Conservation (phyloP, 2,113 vertebrate species). For the Megaleporinus macrocephalus region DNA sequence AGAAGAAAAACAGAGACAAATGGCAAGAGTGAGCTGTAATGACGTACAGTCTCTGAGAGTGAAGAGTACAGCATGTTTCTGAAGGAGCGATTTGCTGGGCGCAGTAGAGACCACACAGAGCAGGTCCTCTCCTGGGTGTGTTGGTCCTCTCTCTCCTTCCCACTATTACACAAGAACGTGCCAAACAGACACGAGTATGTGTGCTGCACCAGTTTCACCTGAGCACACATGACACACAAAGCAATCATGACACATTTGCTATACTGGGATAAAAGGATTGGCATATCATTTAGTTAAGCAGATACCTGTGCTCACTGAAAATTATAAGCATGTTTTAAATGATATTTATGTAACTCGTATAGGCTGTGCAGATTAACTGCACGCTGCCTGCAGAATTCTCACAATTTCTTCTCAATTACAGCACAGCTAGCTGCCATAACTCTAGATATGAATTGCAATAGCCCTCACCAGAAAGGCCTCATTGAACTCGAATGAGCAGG, state of each 20-base stretch:
- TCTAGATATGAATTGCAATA: not conserved
- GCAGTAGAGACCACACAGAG: conserved; percentile 94
- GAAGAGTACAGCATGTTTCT: conserved; percentile 96
- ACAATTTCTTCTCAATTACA: not conserved
- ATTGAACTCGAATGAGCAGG: conserved; percentile 98
- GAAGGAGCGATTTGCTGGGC: conserved; percentile 92
- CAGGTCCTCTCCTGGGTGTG: conserved; percentile 95
- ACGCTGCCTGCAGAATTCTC: not conserved
- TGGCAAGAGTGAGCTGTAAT: not conserved
- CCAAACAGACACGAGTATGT: conserved; percentile 97
- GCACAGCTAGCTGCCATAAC: not conserved
- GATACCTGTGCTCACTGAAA: no score
- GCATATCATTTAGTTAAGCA: no score
- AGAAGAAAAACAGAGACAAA: not conserved
- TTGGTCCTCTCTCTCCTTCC: conserved; percentile 92
- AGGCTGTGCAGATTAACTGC: no score
- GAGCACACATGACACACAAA: conserved; percentile 33
- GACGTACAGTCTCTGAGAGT: conserved; percentile 91
- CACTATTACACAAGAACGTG: conserved; percentile 98
- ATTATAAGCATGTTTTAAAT: no score
- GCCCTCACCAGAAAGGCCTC: conserved; percentile 96
- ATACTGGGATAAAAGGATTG: no score
- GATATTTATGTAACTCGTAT: no score
- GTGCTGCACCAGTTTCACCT: conserved; percentile 98
- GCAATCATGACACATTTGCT: not conserved